These are phyloP conservation scores for Mya arenaria DNA, from an alignment of 1,140 invertebrate species.

Conservation along the genomic window DNA sequence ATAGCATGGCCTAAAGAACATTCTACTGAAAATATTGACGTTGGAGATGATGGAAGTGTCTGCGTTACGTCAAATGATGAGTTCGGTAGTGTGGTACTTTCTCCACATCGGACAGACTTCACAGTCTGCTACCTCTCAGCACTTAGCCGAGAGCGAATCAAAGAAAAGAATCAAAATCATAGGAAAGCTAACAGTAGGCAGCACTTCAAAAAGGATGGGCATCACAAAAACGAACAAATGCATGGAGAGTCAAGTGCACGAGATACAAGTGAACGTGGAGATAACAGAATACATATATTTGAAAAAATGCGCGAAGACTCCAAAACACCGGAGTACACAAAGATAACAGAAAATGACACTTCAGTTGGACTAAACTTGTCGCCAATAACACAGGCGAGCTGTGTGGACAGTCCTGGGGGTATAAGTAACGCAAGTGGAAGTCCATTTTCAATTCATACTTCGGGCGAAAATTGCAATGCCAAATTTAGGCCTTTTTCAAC, in stretches of 20 bases:
- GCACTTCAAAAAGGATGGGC: not conserved
- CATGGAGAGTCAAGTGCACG: not conserved
- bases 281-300: too few relatives aligned
- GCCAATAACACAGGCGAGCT: constrained; percentile 51
- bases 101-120: constrained; percentile 70
- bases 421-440: constrained; percentile 41
- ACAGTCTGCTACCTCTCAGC: constrained; percentile 70
- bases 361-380: constrained; percentile 52
- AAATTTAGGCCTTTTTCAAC: constrained; percentile 46
- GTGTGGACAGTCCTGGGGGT: constrained; percentile 22
- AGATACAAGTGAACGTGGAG: too few relatives aligned
- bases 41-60: constrained; percentile 66
- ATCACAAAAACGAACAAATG: not conserved
- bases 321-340: too few relatives aligned
- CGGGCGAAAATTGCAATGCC: not conserved
- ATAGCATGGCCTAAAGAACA: constrained; percentile 61
- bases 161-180: constrained; percentile 7
- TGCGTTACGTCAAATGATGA: constrained; percentile 65
- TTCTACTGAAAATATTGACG: constrained; percentile 46
- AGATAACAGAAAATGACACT: too few relatives aligned
- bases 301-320: too few relatives aligned
- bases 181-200: not conserved
- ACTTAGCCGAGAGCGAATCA: constrained; percentile 55
- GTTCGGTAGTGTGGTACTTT: constrained; percentile 66
- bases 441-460: constrained; percentile 32